These are phyloP conservation scores for Oxytorus armatus DNA, from an alignment of 2,888 invertebrate species.

Conservation along the genomic window DNA sequence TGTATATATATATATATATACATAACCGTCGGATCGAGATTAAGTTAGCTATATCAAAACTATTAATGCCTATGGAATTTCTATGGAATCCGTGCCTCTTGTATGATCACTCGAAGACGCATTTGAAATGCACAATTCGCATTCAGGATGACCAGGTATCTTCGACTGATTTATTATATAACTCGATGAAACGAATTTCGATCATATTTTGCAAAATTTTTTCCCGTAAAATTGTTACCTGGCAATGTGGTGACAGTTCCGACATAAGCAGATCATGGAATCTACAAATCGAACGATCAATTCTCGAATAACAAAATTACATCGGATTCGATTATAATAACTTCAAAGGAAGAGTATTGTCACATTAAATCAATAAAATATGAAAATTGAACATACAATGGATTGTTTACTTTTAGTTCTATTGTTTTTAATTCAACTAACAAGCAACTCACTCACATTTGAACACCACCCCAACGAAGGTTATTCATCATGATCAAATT, in stretches of 20 bases:
- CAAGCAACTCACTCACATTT: background rate
- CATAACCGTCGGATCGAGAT: constrained; percentile 38
- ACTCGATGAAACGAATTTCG: background rate
- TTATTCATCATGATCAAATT: constrained; percentile 17
- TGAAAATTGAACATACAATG: too few species aligned
- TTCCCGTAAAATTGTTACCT: too few species aligned
- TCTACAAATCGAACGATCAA: too few species aligned
- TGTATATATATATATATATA: background rate
- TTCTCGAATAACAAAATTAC: too few species aligned
- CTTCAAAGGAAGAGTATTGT: too few species aligned
- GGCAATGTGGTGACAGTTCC: too few species aligned
- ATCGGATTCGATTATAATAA: too few species aligned
- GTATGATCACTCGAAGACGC: constrained; percentile 16
- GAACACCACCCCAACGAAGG: background rate
- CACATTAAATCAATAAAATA: too few species aligned
- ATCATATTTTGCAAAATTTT: background rate
- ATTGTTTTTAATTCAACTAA: too few species aligned
- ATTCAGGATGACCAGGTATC: constrained; percentile 4
- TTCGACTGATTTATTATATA: background rate
- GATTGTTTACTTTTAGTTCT: too few species aligned
- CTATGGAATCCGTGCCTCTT: constrained; percentile 40
- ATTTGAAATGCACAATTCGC: constrained; percentile 15
- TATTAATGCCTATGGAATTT: constrained; percentile 46
- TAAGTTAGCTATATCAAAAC: constrained; percentile 42
- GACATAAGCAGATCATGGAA: too few species aligned